These are phyloP conservation scores for Hydropotes inermis DNA, from an alignment of 2,113 vertebrate species.

Conservation along the genomic window DNA sequence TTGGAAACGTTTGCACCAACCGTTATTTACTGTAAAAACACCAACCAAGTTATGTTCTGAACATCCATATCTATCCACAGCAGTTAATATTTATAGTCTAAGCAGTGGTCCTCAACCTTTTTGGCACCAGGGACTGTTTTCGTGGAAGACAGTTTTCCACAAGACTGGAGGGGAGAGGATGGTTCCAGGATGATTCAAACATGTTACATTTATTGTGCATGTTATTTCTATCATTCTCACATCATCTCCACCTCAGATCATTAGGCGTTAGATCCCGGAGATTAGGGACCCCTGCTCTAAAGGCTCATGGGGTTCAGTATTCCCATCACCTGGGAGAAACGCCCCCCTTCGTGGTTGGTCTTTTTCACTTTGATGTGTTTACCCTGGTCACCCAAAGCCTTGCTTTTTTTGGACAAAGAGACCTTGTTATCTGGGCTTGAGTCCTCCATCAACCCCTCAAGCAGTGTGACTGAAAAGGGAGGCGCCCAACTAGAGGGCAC, in stretches of 20 bases:
- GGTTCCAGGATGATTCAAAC: background rate
- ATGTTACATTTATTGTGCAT: background rate
- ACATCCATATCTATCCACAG: background rate
- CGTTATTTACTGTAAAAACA: background rate
- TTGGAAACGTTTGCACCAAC: background rate
- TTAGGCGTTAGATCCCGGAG: background rate
- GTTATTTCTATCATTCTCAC: background rate
- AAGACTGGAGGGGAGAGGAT: background rate
- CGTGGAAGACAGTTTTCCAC: background rate
- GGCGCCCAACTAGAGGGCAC: rapidly evolving
- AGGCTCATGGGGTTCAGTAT: background rate
- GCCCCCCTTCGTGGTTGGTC: rapidly evolving
- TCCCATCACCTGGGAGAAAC: background rate
- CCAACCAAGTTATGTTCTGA: background rate
- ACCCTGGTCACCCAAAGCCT: background rate
- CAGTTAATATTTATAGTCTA: background rate
- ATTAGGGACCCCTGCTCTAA: background rate
- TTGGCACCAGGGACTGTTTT: background rate
- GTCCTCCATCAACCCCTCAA: background rate
- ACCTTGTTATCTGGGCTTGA: background rate
- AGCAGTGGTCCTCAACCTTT: background rate
- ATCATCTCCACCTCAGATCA: background rate
- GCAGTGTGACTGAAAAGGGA: background rate
- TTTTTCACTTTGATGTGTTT: background rate
- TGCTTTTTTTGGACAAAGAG: background rate